Base-by-base conservation (phyloP, 2,888 invertebrate species). In the Agriopis leucophaearia region DNA sequence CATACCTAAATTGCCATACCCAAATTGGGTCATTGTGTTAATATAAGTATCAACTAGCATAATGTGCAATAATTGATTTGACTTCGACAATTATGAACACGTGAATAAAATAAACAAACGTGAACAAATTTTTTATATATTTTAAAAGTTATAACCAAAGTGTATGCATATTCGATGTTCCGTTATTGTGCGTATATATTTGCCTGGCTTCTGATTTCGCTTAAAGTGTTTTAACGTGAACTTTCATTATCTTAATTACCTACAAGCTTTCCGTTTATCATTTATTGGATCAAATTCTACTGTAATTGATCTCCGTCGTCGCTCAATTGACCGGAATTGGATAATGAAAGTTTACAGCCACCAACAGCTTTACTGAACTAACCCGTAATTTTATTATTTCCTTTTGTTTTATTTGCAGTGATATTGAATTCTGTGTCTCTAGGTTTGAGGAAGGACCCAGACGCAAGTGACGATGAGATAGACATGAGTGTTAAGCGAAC, bases 371-470 rank as follows among this genome's bases (percentile, higher is more conserved):
- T 27, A 27, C 27, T 27, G 27, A 50, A 57, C 63, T 63, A 63
- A 66, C 55, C 59, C 50, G 48, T 64, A 58, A 45, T 58, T 64
- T 69, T 69, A 64, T 69, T 64, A 47, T 60, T 69, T 64, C 64
- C 64, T 66, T 66, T 69, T 63, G 55, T 68, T 66, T 69, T 66
- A 69, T 72, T 92, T 93, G 89, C 91, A 92, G 93, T 93, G 91
- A 92, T 92, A 89, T 92, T 91, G 88, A 93, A 92, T 92, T 93
- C 90, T 92, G 89, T 93, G 90, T 92, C 91, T 81, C 84, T 89
- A 94, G 94, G 94, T 92, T 86, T 94, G 88, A 91, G 94, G 85
- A 92, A 88, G 86, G 94, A 94, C 83, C 90, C 92, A 58, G 94
- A 94, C 70, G 91, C 89, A 77, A 94, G 94, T 88, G 94, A 94